Base-by-base conservation (phyloP, 2,113 vertebrate genomes). In the Gavialis gangeticus region DNA sequence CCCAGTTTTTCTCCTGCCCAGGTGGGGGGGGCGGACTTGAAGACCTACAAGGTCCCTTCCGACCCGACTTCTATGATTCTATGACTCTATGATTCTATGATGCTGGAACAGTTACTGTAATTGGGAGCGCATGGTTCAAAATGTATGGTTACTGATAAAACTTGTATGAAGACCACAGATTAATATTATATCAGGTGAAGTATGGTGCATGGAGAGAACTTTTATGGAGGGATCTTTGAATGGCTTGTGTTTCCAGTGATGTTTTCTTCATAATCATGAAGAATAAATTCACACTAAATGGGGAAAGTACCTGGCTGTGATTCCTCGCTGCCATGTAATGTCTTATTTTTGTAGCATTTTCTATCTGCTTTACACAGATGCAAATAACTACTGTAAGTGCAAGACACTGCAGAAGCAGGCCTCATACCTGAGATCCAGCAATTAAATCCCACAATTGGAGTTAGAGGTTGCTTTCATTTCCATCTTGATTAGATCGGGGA, bases 301-400 rank as follows among this genome's bases (percentile, higher is more conserved):
- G 27, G 55, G 93, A 89, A 88, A 14, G 1, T 19, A 82, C 9
- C 21, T 17, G 3, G 71, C 37, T 37, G 58, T 57, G 25, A 0
- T 66, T 71, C 66, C 63, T 92, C n/a, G 16, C 3, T 63, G 73
- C 46, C 15, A 25, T 55, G 54, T 54, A 24, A 8, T 24, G 25
- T 46, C 27, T 46, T 4, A 46, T 25, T 62, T 75, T 75, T 34
- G 46, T 54, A 75, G 16, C 12, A 16, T 55, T 82, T 55, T 25
- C 27, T 28, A 66, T 2, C 18, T 66, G 12, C n/a, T 1, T 79
- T 57, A 66, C 1, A 0, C 12, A n/a, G 6, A 1, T 24, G 27
- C 19, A 57, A 5, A 84, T 30, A 67, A n/a, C 73, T 22, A 7
- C 12, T 22, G 18, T 22, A 85, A 82, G 80, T 0, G 0, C 3